Percentiles rank a stretch among this genome's conserved stretches.
These are phyloP conservation scores for Aplodontia rufa DNA, from an alignment of 2,113 vertebrate species.

Conservation along the genomic window DNA sequence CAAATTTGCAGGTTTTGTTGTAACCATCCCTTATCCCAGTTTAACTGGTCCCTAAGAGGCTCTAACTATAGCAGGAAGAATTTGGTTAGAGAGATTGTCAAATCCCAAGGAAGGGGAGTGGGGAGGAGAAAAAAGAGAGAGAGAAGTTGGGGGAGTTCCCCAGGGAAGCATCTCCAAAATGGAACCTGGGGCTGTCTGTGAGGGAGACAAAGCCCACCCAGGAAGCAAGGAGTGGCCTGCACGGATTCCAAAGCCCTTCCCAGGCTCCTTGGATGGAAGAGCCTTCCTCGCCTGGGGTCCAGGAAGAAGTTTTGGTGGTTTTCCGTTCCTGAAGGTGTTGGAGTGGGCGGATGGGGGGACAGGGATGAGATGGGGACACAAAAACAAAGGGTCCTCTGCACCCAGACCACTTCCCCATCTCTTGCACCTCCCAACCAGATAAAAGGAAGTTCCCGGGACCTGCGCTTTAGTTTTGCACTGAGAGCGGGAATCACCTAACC, in stretches of 20 bases:
- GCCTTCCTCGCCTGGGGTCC: not conserved
- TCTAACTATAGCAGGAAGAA: not conserved
- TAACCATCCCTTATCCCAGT: not conserved
- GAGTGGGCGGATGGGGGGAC: too few relatives aligned
- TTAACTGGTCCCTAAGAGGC: slow-evolving; percentile 49
- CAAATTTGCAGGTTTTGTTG: slow-evolving; percentile 20
- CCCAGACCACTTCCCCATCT: not conserved
- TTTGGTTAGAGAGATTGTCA: slow-evolving; percentile 27
- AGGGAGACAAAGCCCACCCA: not conserved
- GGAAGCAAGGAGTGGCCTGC: not conserved
- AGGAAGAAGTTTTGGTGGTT: not conserved
- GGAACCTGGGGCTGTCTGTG: not conserved
- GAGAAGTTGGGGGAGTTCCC: not conserved
- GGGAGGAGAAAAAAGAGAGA: not conserved
- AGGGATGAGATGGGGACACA: too few relatives aligned
- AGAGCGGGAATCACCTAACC: not conserved
- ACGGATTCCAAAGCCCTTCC: not conserved
- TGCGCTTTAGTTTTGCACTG: not conserved
- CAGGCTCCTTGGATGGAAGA: not conserved
- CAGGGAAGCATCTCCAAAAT: not conserved
- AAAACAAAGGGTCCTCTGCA: not conserved
- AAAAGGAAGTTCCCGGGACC: not conserved
- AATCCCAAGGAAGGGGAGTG: not conserved
- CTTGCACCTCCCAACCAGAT: not conserved
- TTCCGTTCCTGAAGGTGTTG: not conserved